Percentiles rank a stretch among this genome's conserved stretches.
Evolutionary conservation across 2,888 invertebrate genomes (phyloP).

Genomic region (Pseudococcus jackbeardsleyi): DNA sequence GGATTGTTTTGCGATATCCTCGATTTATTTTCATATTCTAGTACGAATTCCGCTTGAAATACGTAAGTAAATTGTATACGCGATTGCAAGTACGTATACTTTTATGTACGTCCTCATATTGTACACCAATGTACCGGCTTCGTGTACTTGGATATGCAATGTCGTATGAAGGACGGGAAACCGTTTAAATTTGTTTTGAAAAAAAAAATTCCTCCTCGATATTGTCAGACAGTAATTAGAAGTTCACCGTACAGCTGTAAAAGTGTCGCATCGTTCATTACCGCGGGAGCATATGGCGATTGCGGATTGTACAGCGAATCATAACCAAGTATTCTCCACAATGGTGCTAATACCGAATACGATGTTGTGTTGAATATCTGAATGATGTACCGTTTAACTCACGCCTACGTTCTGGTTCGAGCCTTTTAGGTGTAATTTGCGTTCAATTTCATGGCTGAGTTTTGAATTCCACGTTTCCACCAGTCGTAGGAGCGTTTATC

Average conservation of each 20-base stretch:
- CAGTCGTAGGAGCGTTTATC: not conserved
- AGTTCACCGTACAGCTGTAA: slow-evolving; percentile 35
- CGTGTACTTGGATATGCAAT: slow-evolving; percentile 13
- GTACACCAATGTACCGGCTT: not conserved
- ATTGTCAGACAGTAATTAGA: slow-evolving; percentile 46
- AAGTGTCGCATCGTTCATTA: slow-evolving; percentile 5
- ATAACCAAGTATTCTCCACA: not conserved
- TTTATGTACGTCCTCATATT: not conserved
- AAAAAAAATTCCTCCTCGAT: slow-evolving; percentile 33
- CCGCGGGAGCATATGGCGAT: not conserved
- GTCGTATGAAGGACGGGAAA: slow-evolving; percentile 45
- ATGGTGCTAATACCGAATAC: not conserved
- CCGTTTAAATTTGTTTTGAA: slow-evolving; percentile 49
- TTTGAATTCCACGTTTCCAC: not conserved
- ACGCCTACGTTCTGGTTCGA: not conserved
- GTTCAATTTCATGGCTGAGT: not conserved
- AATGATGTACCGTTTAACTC: not conserved
- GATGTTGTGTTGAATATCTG: not conserved
- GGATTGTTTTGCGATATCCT: slow-evolving; percentile 27
- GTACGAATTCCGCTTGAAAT: slow-evolving; percentile 15
- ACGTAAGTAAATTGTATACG: not conserved
- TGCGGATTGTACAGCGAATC: not conserved
- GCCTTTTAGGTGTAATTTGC: not conserved
- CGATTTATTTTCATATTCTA: not conserved
- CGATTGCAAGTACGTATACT: not conserved